Evolutionary conservation across 1,140 invertebrate species (phyloP), one percentile per base, ranked within the genome.

Genomic region (Coenobita brevimanus): DNA sequence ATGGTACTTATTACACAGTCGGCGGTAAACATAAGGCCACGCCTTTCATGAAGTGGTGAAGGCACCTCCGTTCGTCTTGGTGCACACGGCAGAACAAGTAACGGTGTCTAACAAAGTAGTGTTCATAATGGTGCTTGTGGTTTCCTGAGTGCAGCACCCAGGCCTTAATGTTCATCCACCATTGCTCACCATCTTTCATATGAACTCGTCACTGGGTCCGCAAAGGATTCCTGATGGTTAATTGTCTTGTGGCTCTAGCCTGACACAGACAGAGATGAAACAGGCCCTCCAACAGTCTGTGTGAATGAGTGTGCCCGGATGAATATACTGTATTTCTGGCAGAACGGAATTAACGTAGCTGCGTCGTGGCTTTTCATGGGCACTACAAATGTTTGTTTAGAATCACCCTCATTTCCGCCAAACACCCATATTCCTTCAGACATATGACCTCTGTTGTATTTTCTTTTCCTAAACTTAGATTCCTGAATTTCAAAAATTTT

Each of bases 391-490:
- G 6, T 15, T 10, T 30, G 6, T 6, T 30, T 15, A 6, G 71
- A 27, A 4, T 30, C 3, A 15, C 71, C 4, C 17, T 75, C 71
- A 38, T 33, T 75, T 17, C 33, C 27, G 3, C 41, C 71, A 30
- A 75, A 75, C 10, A 75, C 71, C 71, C 27, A 75, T 6, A 75
- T 3, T 4, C 71, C 71, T 4, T 46, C 13, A 17, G 38, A 1
- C 6, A 38, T 6, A 30, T 36, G 27, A n/a, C 27, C 71, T 15
- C 27, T 17, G 8, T 30, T 15, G 71, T 24, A 75, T 30, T 75
- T 75, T 15, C 13, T 38, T 15, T 46, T 36, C n/a, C 71, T 36
- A 75, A 75, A 75, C 71, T 75, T 75, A 46, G 27, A 33, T 30
- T 75, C 71, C 4, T 30, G 8, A 13, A 75, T 46, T 46, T 75